These are phyloP conservation scores for Rhagonycha lutea DNA, from an alignment of 2,888 invertebrate genomes.

Conservation along the genomic window DNA sequence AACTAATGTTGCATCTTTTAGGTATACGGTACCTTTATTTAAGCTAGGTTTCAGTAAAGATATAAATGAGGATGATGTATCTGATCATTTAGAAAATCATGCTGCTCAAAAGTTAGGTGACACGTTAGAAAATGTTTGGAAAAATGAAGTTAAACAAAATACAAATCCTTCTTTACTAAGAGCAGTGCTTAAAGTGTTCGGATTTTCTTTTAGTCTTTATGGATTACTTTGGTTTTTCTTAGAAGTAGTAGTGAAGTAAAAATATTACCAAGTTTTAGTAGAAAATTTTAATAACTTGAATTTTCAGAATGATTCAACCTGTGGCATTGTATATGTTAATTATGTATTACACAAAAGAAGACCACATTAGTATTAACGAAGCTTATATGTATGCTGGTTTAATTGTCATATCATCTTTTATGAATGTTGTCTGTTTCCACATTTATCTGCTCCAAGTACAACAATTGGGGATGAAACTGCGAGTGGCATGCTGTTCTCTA, in stretches of 20 bases:
- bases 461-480: slow-evolving; percentile 83
- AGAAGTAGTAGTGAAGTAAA: not conserved
- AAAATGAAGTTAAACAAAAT: slow-evolving; percentile 28
- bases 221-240: slow-evolving; percentile 26
- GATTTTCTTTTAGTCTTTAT: slow-evolving; percentile 34
- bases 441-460: slow-evolving; percentile 90
- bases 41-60: slow-evolving; percentile 55
- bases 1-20: slow-evolving; percentile 32
- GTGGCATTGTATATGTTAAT: slow-evolving; percentile 57
- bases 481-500: slow-evolving; percentile 82
- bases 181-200: slow-evolving; percentile 40
- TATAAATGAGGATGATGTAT: slow-evolving; percentile 57
- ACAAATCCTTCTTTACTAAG: slow-evolving; percentile 35
- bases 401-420: slow-evolving; percentile 73
- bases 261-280: not conserved
- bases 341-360: slow-evolving; percentile 47
- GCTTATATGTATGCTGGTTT: slow-evolving; percentile 81
- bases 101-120: slow-evolving; percentile 66
- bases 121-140: slow-evolving; percentile 60
- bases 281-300: slow-evolving; percentile 17
- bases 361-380: slow-evolving; percentile 52
- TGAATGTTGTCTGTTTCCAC: slow-evolving; percentile 82
- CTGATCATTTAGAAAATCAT: slow-evolving; percentile 59
- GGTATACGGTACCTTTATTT: slow-evolving; percentile 58
- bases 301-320: slow-evolving; percentile 62